Evolutionary conservation across 2,113 vertebrate genomes (phyloP).

Genomic region (Calidris pugnax): DNA sequence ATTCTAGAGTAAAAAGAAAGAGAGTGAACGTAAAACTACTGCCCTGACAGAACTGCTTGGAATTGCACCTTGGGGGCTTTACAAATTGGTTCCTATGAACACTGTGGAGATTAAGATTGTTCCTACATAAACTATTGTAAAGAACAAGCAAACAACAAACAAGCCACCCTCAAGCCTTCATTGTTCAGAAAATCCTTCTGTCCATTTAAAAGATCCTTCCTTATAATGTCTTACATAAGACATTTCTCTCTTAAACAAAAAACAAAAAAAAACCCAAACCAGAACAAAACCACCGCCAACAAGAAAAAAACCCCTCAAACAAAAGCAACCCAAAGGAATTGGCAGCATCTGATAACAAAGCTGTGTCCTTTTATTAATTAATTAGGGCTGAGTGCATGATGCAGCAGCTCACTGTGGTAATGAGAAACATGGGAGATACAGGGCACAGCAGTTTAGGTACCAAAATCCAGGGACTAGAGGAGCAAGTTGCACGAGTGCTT

Average conservation of each 20-base stretch:
- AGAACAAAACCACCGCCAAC: not conserved
- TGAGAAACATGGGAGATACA: not conserved
- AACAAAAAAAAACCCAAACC: not conserved
- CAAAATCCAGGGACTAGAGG: not conserved
- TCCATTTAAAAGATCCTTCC: not conserved
- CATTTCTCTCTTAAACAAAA: not conserved
- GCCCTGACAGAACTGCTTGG: not conserved
- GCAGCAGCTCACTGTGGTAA: not conserved
- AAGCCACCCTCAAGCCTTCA: not conserved
- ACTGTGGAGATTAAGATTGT: not conserved
- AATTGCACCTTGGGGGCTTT: not conserved
- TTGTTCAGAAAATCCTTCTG: not conserved
- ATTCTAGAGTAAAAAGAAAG: conserved; percentile 21
- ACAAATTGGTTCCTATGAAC: not conserved
- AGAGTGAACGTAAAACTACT: not conserved
- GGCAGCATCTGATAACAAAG: not conserved
- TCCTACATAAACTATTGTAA: not conserved
- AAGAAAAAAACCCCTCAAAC: not conserved
- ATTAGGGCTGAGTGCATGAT: not conserved
- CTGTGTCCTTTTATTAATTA: not conserved
- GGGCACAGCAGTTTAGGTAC: not conserved
- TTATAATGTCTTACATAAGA: not conserved
- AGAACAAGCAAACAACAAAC: not conserved
- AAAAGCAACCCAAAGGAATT: not conserved
- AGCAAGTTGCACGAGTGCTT: not conserved